Evolutionary conservation across 2,113 vertebrate species (phyloP), one percentile per base, ranked within the genome.

Genomic region (Illadopsis cleaveri): DNA sequence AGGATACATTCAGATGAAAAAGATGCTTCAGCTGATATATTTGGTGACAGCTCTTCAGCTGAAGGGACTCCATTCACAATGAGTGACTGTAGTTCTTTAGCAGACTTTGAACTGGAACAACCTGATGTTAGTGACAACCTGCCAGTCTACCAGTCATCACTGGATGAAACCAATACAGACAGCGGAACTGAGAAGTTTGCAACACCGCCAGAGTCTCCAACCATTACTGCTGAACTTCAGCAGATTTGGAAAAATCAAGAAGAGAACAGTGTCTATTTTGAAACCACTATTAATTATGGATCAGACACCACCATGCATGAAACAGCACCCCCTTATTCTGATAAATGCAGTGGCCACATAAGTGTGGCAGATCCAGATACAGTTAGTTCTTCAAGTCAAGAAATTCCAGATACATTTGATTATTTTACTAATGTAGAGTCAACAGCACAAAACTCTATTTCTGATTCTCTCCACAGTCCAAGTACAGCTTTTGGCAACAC

Each of bases 11-110:
- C 53, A 72, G 40, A 57, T 25, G 30, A 58, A 42, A 77, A 31
- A 58, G 15, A 38, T 24, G 10, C 48, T 91, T 33, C 30, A 23
- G 82, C 56, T 15, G 68, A 81, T 57, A 0, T 42, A 22, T 84
- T 75, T 70, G 69, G 17, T 1, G 69, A 93, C 8, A 96, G 88
- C 40, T 97, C 78, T 6, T 97, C 98, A 28, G 83, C 96, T 11
- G 97, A 98, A 89, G 98, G 98, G 10, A 93, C 88, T 62, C 58
- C 96, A 9, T 98, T 98, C 73, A 98, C 98, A 31, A 28, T 98
- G n/a, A 98, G 98, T 28, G 98, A 98, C 10, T 64, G n/a, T 4
- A 94, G 89, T 4, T 98, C 96, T 64, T 42, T 72, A 79, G 65
- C 89, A 31, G 96, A 97, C 19, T 80, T 30, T 14, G 51, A 86